These are phyloP conservation scores for Anomalospiza imberbis DNA, from an alignment of 2,797 vertebrate genomes.

Conservation along the genomic window DNA sequence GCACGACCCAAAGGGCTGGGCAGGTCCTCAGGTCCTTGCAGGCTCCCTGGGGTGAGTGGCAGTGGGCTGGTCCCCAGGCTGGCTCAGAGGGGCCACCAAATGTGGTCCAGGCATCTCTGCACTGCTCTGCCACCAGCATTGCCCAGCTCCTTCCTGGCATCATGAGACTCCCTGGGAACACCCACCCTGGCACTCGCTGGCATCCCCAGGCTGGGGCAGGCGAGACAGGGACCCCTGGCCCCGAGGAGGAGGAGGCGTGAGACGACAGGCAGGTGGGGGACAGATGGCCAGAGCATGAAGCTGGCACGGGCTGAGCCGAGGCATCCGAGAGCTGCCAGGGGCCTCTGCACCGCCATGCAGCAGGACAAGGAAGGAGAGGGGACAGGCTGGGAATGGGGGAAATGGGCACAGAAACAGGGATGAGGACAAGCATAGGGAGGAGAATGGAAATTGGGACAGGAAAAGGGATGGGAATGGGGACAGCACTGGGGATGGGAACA, in stretches of 20 bases:
- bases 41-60: background rate
- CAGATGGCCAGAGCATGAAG: background rate
- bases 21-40: background rate
- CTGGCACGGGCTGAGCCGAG: background rate
- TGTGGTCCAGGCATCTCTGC: background rate
- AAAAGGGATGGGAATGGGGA: background rate
- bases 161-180: background rate
- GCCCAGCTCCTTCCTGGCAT: background rate
- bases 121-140: fast-evolving
- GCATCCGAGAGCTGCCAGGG: background rate
- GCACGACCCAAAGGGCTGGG: background rate
- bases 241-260: background rate
- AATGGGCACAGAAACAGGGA: background rate
- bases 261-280: background rate
- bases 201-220: background rate
- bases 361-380: background rate
- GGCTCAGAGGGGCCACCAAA: background rate
- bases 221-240: background rate
- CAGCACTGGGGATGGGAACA: background rate
- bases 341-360: fast-evolving
- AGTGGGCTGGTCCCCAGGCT: background rate
- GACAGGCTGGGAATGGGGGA: background rate
- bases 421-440: background rate
- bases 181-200: background rate
- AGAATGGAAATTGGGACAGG: background rate